These are phyloP conservation scores for Nasonia longicornis DNA, from an alignment of 1,140 invertebrate genomes.

Conservation along the genomic window DNA sequence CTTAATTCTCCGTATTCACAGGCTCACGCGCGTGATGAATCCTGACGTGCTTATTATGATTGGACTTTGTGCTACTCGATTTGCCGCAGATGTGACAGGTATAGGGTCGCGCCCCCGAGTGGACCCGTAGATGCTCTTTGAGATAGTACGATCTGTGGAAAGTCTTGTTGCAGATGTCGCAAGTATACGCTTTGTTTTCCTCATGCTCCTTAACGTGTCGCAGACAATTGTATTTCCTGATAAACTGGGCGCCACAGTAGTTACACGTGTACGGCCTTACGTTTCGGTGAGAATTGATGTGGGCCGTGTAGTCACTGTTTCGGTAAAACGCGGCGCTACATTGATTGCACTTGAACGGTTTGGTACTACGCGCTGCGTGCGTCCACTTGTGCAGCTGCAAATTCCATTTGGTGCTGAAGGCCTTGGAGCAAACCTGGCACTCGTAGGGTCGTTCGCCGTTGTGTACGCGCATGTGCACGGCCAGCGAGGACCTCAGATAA, in stretches of 20 bases:
- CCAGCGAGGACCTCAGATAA: constrained; percentile 82
- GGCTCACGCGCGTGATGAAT: constrained; percentile 89
- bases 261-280: constrained; percentile 90
- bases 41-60: constrained; percentile 89
- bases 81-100: constrained; percentile 89
- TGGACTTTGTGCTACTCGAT: constrained; percentile 87
- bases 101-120: constrained; percentile 86
- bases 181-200: constrained; percentile 88
- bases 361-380: constrained; percentile 84
- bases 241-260: constrained; percentile 93
- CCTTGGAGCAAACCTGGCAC: constrained; percentile 86
- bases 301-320: constrained; percentile 82
- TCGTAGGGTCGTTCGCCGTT: constrained; percentile 80
- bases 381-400: constrained; percentile 89
- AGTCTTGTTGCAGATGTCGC: constrained; percentile 87
- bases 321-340: constrained; percentile 87
- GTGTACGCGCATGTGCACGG: constrained; percentile 84
- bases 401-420: constrained; percentile 91
- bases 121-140: constrained; percentile 86
- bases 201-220: constrained; percentile 92
- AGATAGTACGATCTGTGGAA: constrained; percentile 90
- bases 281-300: constrained; percentile 86
- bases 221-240: constrained; percentile 91
- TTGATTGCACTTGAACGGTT: constrained; percentile 87
- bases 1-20: constrained; percentile 84